Conservation (phyloP, 2,888 invertebrate genomes). For the Fabriciana adippe region DNA sequence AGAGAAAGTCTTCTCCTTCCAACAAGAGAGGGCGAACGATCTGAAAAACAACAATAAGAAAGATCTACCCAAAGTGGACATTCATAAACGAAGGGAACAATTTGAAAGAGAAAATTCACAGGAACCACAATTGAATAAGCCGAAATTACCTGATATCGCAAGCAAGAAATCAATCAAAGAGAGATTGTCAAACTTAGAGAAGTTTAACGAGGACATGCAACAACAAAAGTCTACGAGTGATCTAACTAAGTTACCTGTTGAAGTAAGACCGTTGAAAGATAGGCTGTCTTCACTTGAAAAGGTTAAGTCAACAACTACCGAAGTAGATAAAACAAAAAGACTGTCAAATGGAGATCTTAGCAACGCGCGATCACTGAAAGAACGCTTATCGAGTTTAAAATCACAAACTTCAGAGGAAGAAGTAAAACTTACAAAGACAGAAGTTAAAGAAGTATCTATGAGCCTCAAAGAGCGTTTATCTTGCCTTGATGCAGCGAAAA, state of each 20-base stretch:
- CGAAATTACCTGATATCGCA: slow-evolving; percentile 84
- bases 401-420: slow-evolving; percentile 76
- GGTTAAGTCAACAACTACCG: slow-evolving; percentile 67
- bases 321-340: slow-evolving; percentile 74
- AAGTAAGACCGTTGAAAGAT: slow-evolving; percentile 85
- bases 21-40: slow-evolving; percentile 74
- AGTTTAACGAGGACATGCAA: slow-evolving; percentile 81
- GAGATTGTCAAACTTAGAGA: slow-evolving; percentile 86
- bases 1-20: slow-evolving; percentile 84
- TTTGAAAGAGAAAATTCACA: slow-evolving; percentile 87
- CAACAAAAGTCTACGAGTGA: slow-evolving; percentile 74
- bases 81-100: slow-evolving; percentile 90
- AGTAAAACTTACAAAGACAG: slow-evolving; percentile 61
- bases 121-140: slow-evolving; percentile 75
- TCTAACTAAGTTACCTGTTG: slow-evolving; percentile 79
- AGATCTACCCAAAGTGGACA: slow-evolving; percentile 90
- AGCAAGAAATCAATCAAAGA: slow-evolving; percentile 88
- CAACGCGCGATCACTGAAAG: slow-evolving; percentile 73
- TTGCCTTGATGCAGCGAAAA: slow-evolving; percentile 76
- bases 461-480: slow-evolving; percentile 79
- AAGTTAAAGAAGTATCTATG: slow-evolving; percentile 77
- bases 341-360: slow-evolving; percentile 73
- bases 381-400: slow-evolving; percentile 73
- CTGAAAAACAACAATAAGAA: slow-evolving; percentile 77
- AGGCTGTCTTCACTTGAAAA: slow-evolving; percentile 84